A percentile compares a stretch with the other conserved stretches of the same genome.
Conservation (phyloP, 2,888 invertebrate genomes). For the Spisula subtruncata region DNA sequence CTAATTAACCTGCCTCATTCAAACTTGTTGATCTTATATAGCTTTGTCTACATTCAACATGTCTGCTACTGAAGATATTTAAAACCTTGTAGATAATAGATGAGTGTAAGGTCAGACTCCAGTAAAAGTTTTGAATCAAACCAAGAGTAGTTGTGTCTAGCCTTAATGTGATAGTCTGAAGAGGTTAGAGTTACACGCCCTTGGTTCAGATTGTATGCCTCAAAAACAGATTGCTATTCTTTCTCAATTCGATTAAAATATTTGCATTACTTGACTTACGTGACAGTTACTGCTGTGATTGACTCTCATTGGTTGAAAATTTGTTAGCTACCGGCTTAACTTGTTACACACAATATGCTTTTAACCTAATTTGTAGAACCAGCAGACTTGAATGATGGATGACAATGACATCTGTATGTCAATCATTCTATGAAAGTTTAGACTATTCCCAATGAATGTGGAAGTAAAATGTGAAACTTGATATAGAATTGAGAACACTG, state of each 20-base stretch:
- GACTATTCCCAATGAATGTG: slow-evolving; percentile 24
- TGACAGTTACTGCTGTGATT: slow-evolving; percentile 15
- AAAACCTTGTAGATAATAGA: background rate
- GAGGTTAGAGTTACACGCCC: background rate
- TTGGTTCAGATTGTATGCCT: slow-evolving; percentile 3
- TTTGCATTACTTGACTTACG: slow-evolving; percentile 25
- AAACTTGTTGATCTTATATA: background rate
- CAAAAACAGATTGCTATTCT: background rate
- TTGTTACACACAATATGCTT: slow-evolving; percentile 31
- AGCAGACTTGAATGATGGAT: slow-evolving; percentile 25
- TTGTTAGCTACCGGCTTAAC: slow-evolving; percentile 24
- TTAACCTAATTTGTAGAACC: slow-evolving; percentile 22
- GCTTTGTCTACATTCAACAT: background rate
- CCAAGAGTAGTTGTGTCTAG: background rate
- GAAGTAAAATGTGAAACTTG: slow-evolving; percentile 32
- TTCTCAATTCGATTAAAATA: slow-evolving; percentile 21
- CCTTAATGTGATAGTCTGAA: background rate
- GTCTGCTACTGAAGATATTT: background rate
- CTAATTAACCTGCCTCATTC: background rate
- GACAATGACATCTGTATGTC: slow-evolving; percentile 30
- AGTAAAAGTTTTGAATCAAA: background rate
- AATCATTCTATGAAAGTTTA: slow-evolving; percentile 37
- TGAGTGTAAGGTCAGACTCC: background rate
- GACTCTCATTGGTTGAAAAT: slow-evolving; percentile 25
- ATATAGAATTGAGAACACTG: slow-evolving; percentile 18